Percentiles rank a stretch among this genome's conserved stretches.
Conservation (phyloP, 2,797 vertebrate genomes). For the Pachyuromys duprasi region DNA sequence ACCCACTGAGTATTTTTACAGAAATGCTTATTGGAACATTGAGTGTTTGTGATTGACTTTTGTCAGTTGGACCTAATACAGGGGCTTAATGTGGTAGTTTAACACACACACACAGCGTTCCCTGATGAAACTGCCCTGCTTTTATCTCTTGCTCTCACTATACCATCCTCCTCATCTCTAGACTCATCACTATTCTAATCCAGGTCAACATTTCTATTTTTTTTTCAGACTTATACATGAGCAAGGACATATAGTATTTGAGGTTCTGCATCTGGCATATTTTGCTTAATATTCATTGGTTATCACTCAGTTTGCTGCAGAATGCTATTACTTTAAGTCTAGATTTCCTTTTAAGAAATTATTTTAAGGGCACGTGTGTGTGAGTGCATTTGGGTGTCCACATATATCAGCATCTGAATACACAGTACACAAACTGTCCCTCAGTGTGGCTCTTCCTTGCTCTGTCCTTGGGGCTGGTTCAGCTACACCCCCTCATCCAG, state of each 20-base stretch:
- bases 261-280: not conserved
- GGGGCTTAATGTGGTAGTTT: too few relatives aligned
- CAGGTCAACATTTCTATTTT: not conserved
- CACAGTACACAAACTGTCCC: too few relatives aligned
- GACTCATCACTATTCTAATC: too few relatives aligned
- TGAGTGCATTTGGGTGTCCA: not conserved
- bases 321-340: not conserved
- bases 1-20: not conserved
- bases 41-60: not conserved
- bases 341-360: not conserved
- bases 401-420: too few relatives aligned
- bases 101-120: too few relatives aligned
- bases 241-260: not conserved
- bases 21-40: not conserved
- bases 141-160: not conserved
- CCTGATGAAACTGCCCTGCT: not conserved
- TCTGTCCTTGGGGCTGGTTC: too few relatives aligned
- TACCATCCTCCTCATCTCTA: not conserved
- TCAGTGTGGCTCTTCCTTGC: too few relatives aligned
- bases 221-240: not conserved
- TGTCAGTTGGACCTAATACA: not conserved
- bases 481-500: too few relatives aligned
- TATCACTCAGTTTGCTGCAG: not conserved
- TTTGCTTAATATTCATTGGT: not conserved
- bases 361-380: not conserved